Base-by-base conservation (phyloP, 2,797 vertebrate genomes). In the Arnoldichthys spilopterus region DNA sequence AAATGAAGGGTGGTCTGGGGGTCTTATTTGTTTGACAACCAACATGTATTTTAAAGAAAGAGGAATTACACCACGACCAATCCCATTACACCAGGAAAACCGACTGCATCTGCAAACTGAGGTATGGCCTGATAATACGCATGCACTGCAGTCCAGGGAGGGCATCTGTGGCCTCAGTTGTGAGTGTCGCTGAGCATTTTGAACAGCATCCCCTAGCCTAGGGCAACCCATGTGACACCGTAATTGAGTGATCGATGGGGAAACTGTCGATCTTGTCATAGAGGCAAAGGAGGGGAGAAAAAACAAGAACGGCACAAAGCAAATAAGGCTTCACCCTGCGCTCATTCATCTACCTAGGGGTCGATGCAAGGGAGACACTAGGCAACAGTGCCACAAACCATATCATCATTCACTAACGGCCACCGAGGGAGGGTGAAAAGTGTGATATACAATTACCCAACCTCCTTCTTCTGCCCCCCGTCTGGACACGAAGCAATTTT, bases 341-440 rank as follows among this genome's bases (percentile, higher is more conserved):
- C 59, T 40, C 74, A 47, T 77, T 86, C 81, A 91, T 93, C 90
- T 87, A 85, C 89, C 87, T 88, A 54, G 18, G 40, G 86, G 90
- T 93, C 92, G 87, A 92, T 92, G 87, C 58, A 76, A 83, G 88
- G 87, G 69, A 89, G 90, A 90, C 89, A 87, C 82, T 40, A 37
- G 81, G 89, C 84, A 89, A 91, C 88, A 88, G 81, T 59, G n/a
- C 81, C 77, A 64, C 22, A 45, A 68, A 80, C 84, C 82, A 85
- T 88, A 87, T 90, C 86, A 90, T 93, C 85, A 85, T 86, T 92
- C 86, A 89, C 87, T 59, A 63, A 32, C 43, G 84, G 82, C 86
- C 82, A 85, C 85, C 83, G 30, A 80, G 83, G 85, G 62, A 54
- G 63, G 53, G 61, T 37, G 72, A 70, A 58, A 73, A 76, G 54